These are phyloP conservation scores for Oxystoma pomonae DNA, from an alignment of 2,888 invertebrate species.

Conservation along the genomic window DNA sequence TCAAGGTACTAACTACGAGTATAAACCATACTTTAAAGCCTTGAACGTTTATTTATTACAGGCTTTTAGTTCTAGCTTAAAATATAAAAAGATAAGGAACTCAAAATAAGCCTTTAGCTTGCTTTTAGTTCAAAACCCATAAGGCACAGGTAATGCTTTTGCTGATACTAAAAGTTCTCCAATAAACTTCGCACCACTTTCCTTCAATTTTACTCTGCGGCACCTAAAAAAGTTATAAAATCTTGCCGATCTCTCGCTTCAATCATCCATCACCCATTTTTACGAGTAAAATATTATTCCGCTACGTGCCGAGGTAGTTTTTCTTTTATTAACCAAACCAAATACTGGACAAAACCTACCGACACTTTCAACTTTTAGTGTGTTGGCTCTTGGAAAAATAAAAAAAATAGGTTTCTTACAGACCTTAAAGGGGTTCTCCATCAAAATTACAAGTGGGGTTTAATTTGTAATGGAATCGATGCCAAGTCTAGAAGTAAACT, in stretches of 20 bases:
- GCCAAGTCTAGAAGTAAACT: no score
- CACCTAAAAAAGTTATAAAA: slow-evolving; percentile 11
- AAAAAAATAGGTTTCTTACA: no score
- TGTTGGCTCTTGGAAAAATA: neutral
- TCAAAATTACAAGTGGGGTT: no score
- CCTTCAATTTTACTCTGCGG: neutral
- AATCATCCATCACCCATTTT: slow-evolving; percentile 10
- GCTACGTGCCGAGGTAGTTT: slow-evolving; percentile 12
- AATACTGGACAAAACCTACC: neutral
- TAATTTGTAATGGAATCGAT: no score
- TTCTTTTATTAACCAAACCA: slow-evolving; percentile 11
- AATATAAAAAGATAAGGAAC: no score
- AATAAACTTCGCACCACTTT: neutral
- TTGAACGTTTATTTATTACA: no score
- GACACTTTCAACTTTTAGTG: neutral
- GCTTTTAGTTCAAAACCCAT: neutral
- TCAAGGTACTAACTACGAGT: no score
- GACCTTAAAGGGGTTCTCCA: no score
- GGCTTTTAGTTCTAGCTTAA: no score
- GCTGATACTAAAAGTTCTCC: neutral
- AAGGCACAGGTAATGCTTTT: neutral
- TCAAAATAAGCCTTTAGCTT: neutral
- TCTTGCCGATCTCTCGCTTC: neutral
- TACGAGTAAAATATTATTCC: slow-evolving; percentile 16
- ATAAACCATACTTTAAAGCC: no score